Percentiles rank a stretch among this genome's conserved stretches.
Conservation (phyloP, 2,888 invertebrate genomes). For the Siphonodentalium dalli region DNA sequence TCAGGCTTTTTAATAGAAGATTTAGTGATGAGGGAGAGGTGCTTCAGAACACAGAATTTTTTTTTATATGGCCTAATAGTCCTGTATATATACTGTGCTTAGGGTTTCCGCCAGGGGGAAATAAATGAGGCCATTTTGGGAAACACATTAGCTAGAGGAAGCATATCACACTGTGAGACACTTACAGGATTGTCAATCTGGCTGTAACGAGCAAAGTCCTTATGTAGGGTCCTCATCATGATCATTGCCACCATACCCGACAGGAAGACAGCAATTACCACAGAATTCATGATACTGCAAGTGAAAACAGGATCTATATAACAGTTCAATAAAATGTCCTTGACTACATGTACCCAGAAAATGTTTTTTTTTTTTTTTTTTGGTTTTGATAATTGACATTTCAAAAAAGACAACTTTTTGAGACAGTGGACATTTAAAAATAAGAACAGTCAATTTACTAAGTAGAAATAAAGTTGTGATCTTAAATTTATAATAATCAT, state of each 20-base stretch:
- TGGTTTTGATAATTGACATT: not conserved
- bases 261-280: conserved; percentile 94
- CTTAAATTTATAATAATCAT: too few species aligned
- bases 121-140: not conserved
- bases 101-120: too few species aligned
- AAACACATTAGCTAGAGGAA: not conserved
- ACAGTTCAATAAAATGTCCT: too few species aligned
- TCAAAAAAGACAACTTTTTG: not conserved
- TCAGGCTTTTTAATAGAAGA: too few species aligned
- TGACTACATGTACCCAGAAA: not conserved
- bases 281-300: conserved; percentile 90
- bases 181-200: conserved; percentile 74
- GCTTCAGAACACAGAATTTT: too few species aligned
- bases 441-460: too few species aligned
- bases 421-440: too few species aligned
- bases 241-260: conserved; percentile 99
- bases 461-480: too few species aligned
- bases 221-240: conserved; percentile 91
- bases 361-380: not conserved
- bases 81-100: too few species aligned
- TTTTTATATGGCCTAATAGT: too few species aligned
- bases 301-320: too few species aligned
- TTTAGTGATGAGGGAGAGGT: too few species aligned
- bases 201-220: conserved; percentile 98
- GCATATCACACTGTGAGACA: conserved; percentile 11